Evolutionary conservation across 2,113 vertebrate species (phyloP), one percentile per base, ranked within the genome.

Genomic region (Solea solea): DNA sequence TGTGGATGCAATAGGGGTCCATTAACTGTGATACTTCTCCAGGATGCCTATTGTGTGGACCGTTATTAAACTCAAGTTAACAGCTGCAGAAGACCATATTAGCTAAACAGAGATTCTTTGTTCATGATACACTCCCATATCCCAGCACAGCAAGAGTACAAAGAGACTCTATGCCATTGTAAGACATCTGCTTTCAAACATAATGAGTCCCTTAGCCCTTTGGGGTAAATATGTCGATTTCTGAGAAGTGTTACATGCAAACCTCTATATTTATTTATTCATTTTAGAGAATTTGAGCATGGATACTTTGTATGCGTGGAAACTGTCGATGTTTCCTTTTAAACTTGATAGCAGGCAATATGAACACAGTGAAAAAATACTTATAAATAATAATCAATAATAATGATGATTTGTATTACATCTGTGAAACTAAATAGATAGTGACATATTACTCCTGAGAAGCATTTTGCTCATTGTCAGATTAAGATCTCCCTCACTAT

Each of bases 61-160:
- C 79, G 76, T 81, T 87, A 88, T 90, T 88, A 89, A 86, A 90
- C 74, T 80, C 78, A 85, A 69, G 81, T 84, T 85, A 87, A 83
- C 87, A 88, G 84, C 87, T 89, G 82, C 86, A 86, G 69, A 76
- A 51, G 61, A 81, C 58, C 76, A 55, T 73, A 81, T 88, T 86
- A 88, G 80, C 50, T 28, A 61, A 81, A 63, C 45, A 83, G 62
- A 70, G 67, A 85, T 76, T 68, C 44, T 84, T 86, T 89, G 68
- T 85, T 74, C 71, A 68, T 83, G 76, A 78, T 84, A 78, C 75
- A 61, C 66, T 82, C 67, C 57, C 60, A 79, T 69, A 79, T 80
- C 69, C 72, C 62, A 66, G 81, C 74, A 77, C 81, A 86, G 87
- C 64, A 51, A 75, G 81, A 67, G 54, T 64, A 79, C 83, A 72